Evolutionary conservation across 53 echinoderm and acorn worm genomes (phyloP).

Genomic region (Antedon mediterranea): DNA sequence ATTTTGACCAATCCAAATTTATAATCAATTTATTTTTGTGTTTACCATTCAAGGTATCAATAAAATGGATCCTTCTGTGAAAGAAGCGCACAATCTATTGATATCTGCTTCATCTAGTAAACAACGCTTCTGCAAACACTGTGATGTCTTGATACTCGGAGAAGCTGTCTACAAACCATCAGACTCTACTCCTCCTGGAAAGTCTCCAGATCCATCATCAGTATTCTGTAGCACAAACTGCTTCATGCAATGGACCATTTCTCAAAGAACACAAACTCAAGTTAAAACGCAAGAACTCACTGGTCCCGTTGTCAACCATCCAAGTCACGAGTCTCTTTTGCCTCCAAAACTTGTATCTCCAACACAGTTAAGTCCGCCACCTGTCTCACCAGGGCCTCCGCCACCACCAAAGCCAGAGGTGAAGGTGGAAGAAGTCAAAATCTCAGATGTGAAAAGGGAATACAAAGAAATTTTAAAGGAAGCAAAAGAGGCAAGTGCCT

Average conservation of each 20-base stretch:
- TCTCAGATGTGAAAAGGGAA: constrained; percentile 5
- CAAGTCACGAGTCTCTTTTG: constrained; percentile 9
- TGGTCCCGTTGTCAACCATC: constrained; percentile 55
- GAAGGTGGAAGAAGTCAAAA: constrained; percentile 15
- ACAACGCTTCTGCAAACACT: constrained; percentile 66
- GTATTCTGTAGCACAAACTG: constrained; percentile 78
- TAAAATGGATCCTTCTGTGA: not conserved
- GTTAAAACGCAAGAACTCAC: constrained; percentile 37
- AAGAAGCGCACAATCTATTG: not conserved
- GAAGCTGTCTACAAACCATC: constrained; percentile 67
- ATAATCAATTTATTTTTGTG: not conserved
- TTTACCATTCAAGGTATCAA: not conserved
- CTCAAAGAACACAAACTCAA: constrained; percentile 51
- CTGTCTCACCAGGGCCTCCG: constrained; percentile 12
- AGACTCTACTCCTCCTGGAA: constrained; percentile 33
- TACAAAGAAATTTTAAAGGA: constrained; percentile 5
- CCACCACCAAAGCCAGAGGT: constrained; percentile 20
- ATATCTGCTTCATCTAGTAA: not conserved
- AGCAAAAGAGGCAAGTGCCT: not conserved
- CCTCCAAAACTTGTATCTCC: constrained; percentile 12
- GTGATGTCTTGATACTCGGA: constrained; percentile 71
- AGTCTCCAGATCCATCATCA: constrained; percentile 20
- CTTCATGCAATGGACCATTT: constrained; percentile 94
- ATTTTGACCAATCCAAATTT: no score
- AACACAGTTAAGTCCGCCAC: constrained; percentile 16